Evolutionary conservation across 1,140 invertebrate genomes (phyloP).

Genomic region (Drosophila arawakana): DNA sequence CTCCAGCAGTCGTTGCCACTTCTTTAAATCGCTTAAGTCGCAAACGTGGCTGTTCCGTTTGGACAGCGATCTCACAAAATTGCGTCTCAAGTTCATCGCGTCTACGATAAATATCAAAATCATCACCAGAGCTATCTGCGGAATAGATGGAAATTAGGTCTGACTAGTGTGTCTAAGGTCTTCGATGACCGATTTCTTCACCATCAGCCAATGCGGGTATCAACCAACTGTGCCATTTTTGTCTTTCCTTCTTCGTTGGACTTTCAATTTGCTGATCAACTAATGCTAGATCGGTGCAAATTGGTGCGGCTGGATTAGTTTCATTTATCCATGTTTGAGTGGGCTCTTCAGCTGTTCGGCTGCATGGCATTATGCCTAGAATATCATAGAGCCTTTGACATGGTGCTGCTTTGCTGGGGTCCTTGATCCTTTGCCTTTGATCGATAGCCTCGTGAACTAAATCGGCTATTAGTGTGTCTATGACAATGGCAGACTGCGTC

Average conservation of each 20-base stretch:
- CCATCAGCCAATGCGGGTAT: slow-evolving; percentile 40
- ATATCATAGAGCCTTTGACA: slow-evolving; percentile 64
- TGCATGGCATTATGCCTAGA: slow-evolving; percentile 44
- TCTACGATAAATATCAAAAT: slow-evolving; percentile 42
- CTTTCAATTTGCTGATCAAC: neutral
- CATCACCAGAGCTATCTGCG: slow-evolving; percentile 70
- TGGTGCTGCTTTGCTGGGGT: slow-evolving; percentile 22
- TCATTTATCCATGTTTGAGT: neutral
- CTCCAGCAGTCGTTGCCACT: too few relatives aligned
- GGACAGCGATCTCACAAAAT: slow-evolving; percentile 19
- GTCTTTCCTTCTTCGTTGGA: neutral
- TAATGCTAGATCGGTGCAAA: neutral
- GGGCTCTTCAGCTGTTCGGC: slow-evolving; percentile 3
- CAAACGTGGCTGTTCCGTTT: slow-evolving; percentile 64
- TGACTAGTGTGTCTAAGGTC: neutral
- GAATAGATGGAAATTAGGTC: neutral
- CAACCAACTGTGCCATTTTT: slow-evolving; percentile 57
- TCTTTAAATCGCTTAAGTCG: neutral
- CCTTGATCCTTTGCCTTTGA: slow-evolving; percentile 10
- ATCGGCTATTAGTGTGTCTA: slow-evolving; percentile 60
- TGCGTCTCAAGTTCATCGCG: neutral
- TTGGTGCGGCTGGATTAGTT: neutral
- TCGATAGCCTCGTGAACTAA: slow-evolving; percentile 60
- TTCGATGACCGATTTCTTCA: neutral
- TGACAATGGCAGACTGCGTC: slow-evolving; percentile 42